phyloP scores from a whole-genome alignment of 2,888 invertebrate species.

The Tortrix viridana region DNA sequence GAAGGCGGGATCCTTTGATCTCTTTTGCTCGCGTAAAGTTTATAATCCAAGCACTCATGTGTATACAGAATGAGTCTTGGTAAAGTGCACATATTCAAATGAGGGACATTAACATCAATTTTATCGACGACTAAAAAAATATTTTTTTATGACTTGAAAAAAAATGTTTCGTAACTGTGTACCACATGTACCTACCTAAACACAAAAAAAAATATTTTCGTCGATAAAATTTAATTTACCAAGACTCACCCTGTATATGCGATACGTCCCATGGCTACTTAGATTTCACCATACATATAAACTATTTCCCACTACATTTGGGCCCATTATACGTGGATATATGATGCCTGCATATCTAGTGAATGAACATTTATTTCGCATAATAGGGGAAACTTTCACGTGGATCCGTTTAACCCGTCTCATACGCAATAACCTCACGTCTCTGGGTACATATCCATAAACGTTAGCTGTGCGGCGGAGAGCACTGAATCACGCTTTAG shows the following conservation, averaged over 20 bases:
- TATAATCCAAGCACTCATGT: neutral
- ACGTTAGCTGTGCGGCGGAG: conserved; percentile 59
- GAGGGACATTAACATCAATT: too few relatives aligned
- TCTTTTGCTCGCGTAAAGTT: conserved; percentile 11
- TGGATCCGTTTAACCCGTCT: conserved; percentile 58
- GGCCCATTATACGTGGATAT: neutral
- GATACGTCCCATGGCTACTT: too few relatives aligned
- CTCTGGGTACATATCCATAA: conserved; percentile 59
- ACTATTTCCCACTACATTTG: neutral
- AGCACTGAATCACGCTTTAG: conserved; percentile 66
- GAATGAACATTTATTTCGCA: conserved; percentile 42
- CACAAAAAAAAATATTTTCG: too few relatives aligned
- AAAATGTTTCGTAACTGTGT: too few relatives aligned
- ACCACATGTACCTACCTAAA: too few relatives aligned
- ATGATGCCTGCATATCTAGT: conserved; percentile 14
- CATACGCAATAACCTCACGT: conserved; percentile 67
- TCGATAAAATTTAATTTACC: too few relatives aligned
- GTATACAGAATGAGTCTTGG: too few relatives aligned
- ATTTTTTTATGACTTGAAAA: too few relatives aligned
- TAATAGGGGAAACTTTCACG: conserved; percentile 59
- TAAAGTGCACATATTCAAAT: too few relatives aligned
- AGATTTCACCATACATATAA: too few relatives aligned
- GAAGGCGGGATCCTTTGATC: conserved; percentile 34
- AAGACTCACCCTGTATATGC: too few relatives aligned
- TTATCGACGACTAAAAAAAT: neutral